Evolutionary conservation across 1,140 invertebrate species (phyloP).

Genomic region (Choristoneura fumiferana): DNA sequence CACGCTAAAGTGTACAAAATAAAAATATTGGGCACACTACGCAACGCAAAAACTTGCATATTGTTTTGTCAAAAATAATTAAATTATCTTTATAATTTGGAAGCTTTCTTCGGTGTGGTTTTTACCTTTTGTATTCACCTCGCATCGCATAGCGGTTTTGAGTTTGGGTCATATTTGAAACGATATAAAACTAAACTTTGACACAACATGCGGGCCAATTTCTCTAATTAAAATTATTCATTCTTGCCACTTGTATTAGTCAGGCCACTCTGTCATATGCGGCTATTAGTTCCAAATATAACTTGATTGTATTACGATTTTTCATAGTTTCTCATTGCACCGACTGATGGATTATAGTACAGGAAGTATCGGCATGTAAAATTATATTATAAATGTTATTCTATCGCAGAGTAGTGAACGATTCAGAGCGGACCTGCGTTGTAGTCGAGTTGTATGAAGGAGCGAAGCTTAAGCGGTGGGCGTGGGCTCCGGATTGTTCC

Average conservation of each 20-base stretch:
- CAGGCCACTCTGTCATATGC: background rate
- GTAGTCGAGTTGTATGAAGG: background rate
- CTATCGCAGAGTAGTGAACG: background rate
- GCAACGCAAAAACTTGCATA: too few relatives aligned
- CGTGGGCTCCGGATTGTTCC: background rate
- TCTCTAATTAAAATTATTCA: background rate
- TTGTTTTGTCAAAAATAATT: too few relatives aligned
- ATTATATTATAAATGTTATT: background rate
- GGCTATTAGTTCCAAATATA: conserved; percentile 8
- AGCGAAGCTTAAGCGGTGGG: background rate
- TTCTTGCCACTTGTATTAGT: background rate
- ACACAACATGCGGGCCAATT: background rate
- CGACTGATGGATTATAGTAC: background rate
- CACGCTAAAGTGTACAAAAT: too few relatives aligned
- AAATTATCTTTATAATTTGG: too few relatives aligned
- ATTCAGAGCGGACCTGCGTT: background rate
- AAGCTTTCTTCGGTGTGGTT: too few relatives aligned
- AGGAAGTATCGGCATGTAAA: background rate
- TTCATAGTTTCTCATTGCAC: conserved; percentile 1
- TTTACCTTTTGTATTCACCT: too few relatives aligned
- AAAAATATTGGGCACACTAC: too few relatives aligned
- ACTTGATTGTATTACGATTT: conserved; percentile 2
- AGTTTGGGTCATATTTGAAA: too few relatives aligned
- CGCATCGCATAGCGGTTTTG: too few relatives aligned
- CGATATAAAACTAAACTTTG: too few relatives aligned